Evolutionary conservation across 1,140 invertebrate genomes (phyloP), one percentile per base, ranked within the genome.

Genomic region (Drosophila hydei): DNA sequence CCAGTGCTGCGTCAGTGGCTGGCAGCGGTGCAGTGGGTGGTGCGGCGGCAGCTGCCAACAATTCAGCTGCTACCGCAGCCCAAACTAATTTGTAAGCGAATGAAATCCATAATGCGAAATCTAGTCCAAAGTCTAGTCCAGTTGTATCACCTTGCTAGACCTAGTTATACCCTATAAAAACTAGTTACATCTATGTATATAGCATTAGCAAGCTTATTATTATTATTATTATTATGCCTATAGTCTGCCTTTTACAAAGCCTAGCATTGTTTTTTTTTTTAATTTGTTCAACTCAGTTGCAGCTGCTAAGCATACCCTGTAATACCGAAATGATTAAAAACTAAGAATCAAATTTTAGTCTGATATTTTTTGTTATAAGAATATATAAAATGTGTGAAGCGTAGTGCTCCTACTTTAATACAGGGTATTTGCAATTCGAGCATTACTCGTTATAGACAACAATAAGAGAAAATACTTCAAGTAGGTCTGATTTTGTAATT

Each of bases 61-160:
- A 8, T 16, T 14, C 52, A 11, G n/a, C 23, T n/a, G 8, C 23
- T 4, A 21, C 11, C 18, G 43, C 38, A 1, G 19, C 55, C 19
- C 64, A 77, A 43, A 61, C 73, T 16, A 83, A 79, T 74, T 40
- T 72, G 30, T 72, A 72, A 72, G 43, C n/a, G 38, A 14, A 0
- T 14, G 1, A 3, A 9, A 36, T 14, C n/a, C 3, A 30, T 14
- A 7, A 33, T 23, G 33, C 12, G 12, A 19, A 23, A 25, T 11
- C 21, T 54, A 36, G 25, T 19, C 30, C 11, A 54, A 36, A 16
- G 2, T 38, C 21, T n/a, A 50, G 47, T 30, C 23, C 8, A 11
- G 23, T 50, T 11, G 30, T 33, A 33, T 8, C 2, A 0, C 9
- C 11, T 11, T 12, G 11, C 9, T 11, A 33, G n/a, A 16, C 12